Percentiles rank a stretch among this genome's conserved stretches.
These are phyloP conservation scores for Venturia canescens DNA, from an alignment of 1,140 invertebrate genomes.

Conservation along the genomic window DNA sequence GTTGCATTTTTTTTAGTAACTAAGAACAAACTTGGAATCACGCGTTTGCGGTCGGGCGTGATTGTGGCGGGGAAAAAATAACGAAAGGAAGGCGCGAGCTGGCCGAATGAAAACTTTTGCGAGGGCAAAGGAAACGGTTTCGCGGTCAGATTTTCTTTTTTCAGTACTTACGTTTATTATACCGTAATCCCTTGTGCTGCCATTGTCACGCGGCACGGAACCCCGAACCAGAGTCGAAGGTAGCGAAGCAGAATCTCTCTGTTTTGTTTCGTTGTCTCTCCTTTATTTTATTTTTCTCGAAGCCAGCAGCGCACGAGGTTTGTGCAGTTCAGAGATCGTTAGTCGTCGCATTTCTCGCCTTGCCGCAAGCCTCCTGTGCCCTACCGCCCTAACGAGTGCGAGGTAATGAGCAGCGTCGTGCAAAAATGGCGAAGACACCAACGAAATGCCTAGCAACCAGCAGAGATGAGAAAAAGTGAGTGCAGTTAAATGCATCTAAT, in stretches of 20 bases:
- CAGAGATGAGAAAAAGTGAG: background rate
- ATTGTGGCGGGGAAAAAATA: background rate
- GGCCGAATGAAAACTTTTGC: too few species aligned
- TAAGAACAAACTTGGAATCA: too few species aligned
- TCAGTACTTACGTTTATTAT: slow-evolving; percentile 27
- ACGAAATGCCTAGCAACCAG: slow-evolving; percentile 22
- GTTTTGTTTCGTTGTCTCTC: background rate
- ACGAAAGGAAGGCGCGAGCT: background rate
- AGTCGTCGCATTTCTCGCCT: slow-evolving; percentile 40
- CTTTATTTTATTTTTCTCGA: slow-evolving; percentile 20
- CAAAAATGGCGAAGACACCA: slow-evolving; percentile 25
- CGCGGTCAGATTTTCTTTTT: slow-evolving; percentile 29
- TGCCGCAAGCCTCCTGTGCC: slow-evolving; percentile 11
- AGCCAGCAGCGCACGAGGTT: slow-evolving; percentile 20
- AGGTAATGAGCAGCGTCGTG: slow-evolving; percentile 38
- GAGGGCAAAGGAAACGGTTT: background rate
- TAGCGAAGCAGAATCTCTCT: background rate
- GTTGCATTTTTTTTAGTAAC: too few species aligned
- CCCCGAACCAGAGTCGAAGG: background rate
- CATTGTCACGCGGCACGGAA: background rate
- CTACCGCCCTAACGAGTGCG: slow-evolving; percentile 42
- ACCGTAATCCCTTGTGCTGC: slow-evolving; percentile 36
- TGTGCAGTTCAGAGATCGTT: slow-evolving; percentile 45
- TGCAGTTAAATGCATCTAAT: background rate
- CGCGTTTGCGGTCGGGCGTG: too few species aligned